Evolutionary conservation across 92 coral and sea anemone species (phyloP), one percentile per base, ranked within the genome.

Genomic region (Paragorgia papillata): DNA sequence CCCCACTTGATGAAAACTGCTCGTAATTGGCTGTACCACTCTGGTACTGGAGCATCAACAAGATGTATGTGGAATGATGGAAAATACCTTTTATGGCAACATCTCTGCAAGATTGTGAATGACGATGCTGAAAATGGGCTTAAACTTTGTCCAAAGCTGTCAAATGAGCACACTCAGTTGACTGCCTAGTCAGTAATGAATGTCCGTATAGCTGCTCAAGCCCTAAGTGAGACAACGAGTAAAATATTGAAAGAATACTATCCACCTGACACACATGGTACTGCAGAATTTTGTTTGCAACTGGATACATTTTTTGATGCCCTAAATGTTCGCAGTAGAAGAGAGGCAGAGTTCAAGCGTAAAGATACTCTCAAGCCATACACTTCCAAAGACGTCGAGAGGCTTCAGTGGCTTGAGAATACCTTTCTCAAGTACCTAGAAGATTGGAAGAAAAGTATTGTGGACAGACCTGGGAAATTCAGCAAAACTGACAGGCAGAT

Each of bases 391-490:
- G 26, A 29, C 12, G 69, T 29, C n/a, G 43, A 62, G 32, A 62
- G 69, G 44, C 26, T 62, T 22, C 20, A 29, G 10, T 62, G 69
- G 81, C 53, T 87, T 62, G 33, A 33, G 39, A 48, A 32, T 3
- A 17, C 3, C 21, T 80, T 85, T 44, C 69, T 80, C 13, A 83
- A 81, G 31, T 85, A 88, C 39, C 64, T 88, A 79, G 57, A 50
- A 40, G 43, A 20, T 41, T 88, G 88, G 88, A 84, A 84, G 51
- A 82, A 80, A 37, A 73, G 84, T 61, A 80, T 74, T 24, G 65
- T 79, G 68, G 75, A 74, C 88, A 73, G 88, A 60, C 88, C 83
- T 29, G 89, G 91, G 33, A 81, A 88, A 50, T 88, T 68, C 74
- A 88, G 83, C 35, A 74, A 67, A 30, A 80, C 67, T 60, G 88